Evolutionary conservation across 2,888 invertebrate species (phyloP).

Genomic region (Girardia tigrina): DNA sequence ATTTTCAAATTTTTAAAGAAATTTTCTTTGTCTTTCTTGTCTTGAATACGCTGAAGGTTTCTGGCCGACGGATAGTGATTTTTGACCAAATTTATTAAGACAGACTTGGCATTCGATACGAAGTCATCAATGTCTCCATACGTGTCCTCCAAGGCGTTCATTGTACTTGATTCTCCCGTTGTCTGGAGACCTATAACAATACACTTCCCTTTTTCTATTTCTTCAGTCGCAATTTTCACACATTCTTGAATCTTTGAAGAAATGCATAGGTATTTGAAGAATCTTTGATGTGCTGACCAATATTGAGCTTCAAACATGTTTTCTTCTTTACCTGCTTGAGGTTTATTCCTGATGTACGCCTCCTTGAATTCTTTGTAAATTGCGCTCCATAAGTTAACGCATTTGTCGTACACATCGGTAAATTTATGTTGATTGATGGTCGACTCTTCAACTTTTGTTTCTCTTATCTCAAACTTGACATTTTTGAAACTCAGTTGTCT

Average conservation of each 20-base stretch:
- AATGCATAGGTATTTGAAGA: conserved; percentile 96
- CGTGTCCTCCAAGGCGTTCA: conserved; percentile 84
- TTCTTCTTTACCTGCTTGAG: conserved; percentile 75
- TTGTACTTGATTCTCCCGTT: conserved; percentile 88
- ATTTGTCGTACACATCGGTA: conserved; percentile 75
- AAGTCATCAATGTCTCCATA: conserved; percentile 93
- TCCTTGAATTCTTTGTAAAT: conserved; percentile 89
- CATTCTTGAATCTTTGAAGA: conserved; percentile 70
- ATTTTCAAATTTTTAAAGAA: not conserved
- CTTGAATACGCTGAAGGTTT: not conserved
- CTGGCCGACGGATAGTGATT: not conserved
- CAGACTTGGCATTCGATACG: conserved; percentile 63
- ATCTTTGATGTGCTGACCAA: conserved; percentile 96
- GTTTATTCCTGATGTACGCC: conserved; percentile 77
- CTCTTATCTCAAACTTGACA: conserved; percentile 65
- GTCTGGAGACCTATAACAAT: conserved; percentile 97
- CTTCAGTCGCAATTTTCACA: conserved; percentile 54
- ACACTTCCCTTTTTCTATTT: conserved; percentile 59
- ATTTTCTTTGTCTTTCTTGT: not conserved
- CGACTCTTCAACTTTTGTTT: conserved; percentile 69
- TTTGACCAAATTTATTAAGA: not conserved
- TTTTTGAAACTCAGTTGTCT: conserved; percentile 94
- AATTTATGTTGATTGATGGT: conserved; percentile 67
- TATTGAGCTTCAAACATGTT: conserved; percentile 99
- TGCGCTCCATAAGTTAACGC: conserved; percentile 65